Evolutionary conservation across 2,888 invertebrate species (phyloP).

Genomic region (Lasioglossum morio): DNA sequence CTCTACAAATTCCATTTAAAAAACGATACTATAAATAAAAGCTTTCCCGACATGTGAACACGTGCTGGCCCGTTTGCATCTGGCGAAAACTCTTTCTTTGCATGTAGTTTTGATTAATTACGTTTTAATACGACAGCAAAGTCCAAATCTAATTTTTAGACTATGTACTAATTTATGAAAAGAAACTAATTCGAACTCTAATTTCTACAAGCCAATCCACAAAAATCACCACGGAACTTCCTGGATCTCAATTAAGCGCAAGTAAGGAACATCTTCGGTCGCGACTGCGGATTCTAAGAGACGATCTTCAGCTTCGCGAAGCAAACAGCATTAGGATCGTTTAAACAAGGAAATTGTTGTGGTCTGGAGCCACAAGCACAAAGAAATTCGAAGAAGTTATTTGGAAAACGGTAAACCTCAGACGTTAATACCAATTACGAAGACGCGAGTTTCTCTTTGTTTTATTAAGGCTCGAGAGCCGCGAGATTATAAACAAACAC

Average conservation of each 20-base stretch:
- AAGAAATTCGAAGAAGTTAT: background rate
- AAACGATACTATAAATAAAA: background rate
- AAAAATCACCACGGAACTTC: background rate
- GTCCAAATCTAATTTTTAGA: background rate
- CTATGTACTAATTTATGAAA: background rate
- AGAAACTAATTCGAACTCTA: too few species aligned
- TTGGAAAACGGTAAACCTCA: background rate
- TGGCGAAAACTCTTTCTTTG: background rate
- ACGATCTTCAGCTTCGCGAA: background rate
- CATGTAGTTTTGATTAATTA: background rate
- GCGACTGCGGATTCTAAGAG: background rate
- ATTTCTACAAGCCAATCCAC: background rate
- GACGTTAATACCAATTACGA: background rate
- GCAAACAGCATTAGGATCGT: background rate
- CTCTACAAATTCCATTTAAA: background rate
- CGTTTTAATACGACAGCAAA: background rate
- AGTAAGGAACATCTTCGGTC: background rate
- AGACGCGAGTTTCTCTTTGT: background rate
- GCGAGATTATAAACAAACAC: constrained; percentile 3
- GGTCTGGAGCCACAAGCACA: background rate
- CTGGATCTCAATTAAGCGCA: background rate
- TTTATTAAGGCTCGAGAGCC: background rate
- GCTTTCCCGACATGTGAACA: background rate
- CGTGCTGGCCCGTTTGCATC: background rate
- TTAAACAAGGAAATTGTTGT: background rate